A percentile compares a stretch with the other conserved stretches of the same genome.
These are phyloP conservation scores for Drosophila emarginata DNA, from an alignment of 2,888 invertebrate genomes.

Conservation along the genomic window DNA sequence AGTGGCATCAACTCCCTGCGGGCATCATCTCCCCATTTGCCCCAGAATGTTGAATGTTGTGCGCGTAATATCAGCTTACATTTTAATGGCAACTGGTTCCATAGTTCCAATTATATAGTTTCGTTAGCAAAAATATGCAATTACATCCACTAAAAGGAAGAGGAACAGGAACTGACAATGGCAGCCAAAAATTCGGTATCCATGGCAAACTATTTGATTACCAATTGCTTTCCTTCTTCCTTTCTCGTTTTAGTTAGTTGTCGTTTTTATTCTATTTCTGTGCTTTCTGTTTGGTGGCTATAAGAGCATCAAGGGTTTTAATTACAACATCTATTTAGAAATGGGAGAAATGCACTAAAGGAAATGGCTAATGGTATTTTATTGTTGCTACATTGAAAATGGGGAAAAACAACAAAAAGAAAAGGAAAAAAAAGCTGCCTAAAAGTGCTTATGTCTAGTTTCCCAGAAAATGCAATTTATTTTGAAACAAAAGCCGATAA, in stretches of 20 bases:
- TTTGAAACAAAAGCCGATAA: background rate
- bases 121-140: constrained; percentile 65
- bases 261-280: background rate
- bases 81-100: constrained; percentile 61
- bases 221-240: constrained; percentile 59
- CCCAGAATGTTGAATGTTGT: constrained; percentile 29
- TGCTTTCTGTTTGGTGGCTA: background rate
- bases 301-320: constrained; percentile 31
- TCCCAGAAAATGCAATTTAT: background rate
- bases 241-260: background rate
- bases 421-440: background rate
- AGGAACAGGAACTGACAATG: background rate
- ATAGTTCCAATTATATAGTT: constrained; percentile 71
- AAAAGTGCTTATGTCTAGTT: constrained; percentile 1
- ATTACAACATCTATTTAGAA: constrained; percentile 43
- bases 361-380: constrained; percentile 12
- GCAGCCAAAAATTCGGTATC: background rate
- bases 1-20: background rate
- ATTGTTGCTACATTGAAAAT: background rate
- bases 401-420: background rate
- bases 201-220: constrained; percentile 68
- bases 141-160: constrained; percentile 41
- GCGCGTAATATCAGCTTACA: constrained; percentile 72
- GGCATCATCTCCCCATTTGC: constrained; percentile 19
- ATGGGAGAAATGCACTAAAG: constrained; percentile 32